Evolutionary conservation across 2,113 vertebrate genomes (phyloP).

Genomic region (Chionis minor): DNA sequence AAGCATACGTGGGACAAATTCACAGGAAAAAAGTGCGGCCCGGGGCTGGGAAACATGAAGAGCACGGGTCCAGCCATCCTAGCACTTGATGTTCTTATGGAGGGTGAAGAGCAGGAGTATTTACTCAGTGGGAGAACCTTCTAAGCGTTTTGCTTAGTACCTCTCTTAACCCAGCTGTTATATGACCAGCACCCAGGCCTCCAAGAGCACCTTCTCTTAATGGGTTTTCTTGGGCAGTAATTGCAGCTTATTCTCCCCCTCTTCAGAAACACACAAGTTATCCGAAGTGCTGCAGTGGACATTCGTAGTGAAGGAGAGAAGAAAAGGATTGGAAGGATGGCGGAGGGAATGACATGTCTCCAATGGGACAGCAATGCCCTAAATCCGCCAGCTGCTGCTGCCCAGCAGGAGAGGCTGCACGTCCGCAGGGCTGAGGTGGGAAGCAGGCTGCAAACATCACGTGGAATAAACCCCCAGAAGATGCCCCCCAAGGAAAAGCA

Average conservation of each 20-base stretch:
- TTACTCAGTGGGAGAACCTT: neutral
- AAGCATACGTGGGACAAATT: rapidly evolving
- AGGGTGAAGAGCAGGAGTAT: neutral
- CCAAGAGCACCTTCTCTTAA: neutral
- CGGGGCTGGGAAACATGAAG: neutral
- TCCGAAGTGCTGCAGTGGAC: neutral
- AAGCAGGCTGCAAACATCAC: neutral
- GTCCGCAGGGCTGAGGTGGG: neutral
- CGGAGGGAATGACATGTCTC: neutral
- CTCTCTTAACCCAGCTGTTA: neutral
- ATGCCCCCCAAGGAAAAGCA: neutral
- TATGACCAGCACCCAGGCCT: neutral
- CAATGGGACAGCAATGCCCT: rapidly evolving
- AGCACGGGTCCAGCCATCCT: neutral
- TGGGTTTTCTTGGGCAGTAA: neutral
- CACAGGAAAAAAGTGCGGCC: neutral
- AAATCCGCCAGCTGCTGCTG: neutral
- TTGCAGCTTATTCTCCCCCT: neutral
- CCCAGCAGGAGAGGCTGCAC: neutral
- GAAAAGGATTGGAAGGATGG: too few species aligned
- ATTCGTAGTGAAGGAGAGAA: neutral
- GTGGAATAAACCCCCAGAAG: neutral
- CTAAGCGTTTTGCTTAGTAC: neutral
- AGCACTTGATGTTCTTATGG: neutral
- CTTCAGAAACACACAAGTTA: neutral